These are phyloP conservation scores for Corythaixoides concolor DNA, from an alignment of 2,113 vertebrate genomes.

Conservation along the genomic window DNA sequence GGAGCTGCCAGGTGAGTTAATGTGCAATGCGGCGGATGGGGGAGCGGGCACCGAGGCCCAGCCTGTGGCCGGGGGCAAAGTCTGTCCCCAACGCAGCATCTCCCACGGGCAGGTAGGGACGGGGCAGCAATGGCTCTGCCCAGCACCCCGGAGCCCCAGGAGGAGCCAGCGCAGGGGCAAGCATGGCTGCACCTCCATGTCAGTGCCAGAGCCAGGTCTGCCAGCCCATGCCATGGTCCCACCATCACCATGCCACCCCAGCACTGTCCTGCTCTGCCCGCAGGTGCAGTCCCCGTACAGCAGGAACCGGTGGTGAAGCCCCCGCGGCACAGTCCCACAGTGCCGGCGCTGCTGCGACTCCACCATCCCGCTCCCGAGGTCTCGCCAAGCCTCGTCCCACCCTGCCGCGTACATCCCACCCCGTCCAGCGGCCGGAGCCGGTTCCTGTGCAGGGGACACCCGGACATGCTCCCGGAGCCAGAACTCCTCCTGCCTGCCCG, in stretches of 20 bases:
- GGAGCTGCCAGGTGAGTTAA: slow-evolving; percentile 73
- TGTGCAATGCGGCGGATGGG: background rate
- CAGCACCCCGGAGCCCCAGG: rapidly evolving
- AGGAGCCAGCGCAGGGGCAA: background rate
- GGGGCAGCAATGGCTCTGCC: background rate
- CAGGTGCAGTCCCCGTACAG: slow-evolving; percentile 73
- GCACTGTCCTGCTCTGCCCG: background rate
- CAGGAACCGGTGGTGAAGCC: slow-evolving; percentile 72
- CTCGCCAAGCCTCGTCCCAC: background rate
- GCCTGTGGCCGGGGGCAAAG: background rate
- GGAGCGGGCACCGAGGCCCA: background rate
- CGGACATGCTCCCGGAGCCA: background rate
- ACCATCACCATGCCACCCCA: background rate
- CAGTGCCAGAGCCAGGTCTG: background rate
- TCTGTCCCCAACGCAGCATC: background rate
- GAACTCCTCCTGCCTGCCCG: background rate
- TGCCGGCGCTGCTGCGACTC: background rate
- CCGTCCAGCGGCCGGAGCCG: background rate
- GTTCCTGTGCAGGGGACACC: background rate
- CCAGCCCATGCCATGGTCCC: background rate
- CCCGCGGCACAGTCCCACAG: background rate
- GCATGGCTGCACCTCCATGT: rapidly evolving
- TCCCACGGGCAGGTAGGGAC: too few relatives aligned
- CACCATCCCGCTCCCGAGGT: background rate
- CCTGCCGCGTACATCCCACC: background rate